Evolutionary conservation across 1,140 invertebrate genomes (phyloP).

Genomic region (Tyrophagus putrescentiae): DNA sequence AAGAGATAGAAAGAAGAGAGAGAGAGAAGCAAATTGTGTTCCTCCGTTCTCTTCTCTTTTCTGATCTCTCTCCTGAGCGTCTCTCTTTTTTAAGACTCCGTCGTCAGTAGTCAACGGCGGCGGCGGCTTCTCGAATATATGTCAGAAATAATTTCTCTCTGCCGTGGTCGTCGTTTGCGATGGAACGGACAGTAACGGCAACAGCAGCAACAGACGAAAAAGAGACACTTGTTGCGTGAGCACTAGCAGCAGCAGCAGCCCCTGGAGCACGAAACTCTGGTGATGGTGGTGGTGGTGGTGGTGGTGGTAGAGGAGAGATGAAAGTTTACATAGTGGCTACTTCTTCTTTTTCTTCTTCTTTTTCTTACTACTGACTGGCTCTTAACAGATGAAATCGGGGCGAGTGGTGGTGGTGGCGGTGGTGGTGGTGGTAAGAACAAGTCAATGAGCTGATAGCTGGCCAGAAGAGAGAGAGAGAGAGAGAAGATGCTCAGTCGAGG

Average conservation of each 20-base stretch:
- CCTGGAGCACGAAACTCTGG: too few species aligned
- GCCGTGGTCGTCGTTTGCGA: neutral
- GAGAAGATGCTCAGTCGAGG: neutral
- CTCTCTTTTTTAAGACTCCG: too few species aligned
- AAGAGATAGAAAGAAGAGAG: too few species aligned
- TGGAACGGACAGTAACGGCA: conserved; percentile 2
- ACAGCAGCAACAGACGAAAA: too few species aligned
- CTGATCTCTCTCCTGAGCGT: too few species aligned
- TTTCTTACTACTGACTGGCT: neutral
- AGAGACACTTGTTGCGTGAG: conserved; percentile 9
- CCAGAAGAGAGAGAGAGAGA: neutral
- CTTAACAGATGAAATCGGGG: conserved; percentile 12
- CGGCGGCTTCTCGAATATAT: neutral
- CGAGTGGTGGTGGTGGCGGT: neutral
- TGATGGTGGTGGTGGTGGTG: too few species aligned
- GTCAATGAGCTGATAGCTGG: neutral
- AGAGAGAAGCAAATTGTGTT: too few species aligned
- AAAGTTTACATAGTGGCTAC: conserved; percentile 7
- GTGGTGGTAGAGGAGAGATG: neutral
- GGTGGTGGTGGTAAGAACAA: neutral
- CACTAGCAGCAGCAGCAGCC: neutral
- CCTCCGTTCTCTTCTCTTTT: too few species aligned
- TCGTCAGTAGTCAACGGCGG: too few species aligned
- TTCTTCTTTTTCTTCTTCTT: too few species aligned
- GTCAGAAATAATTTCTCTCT: conserved; percentile 15